A percentile compares a stretch with the other conserved stretches of the same genome.
Evolutionary conservation across 2,113 vertebrate species (phyloP).

Genomic region (Callaeas wilsoni): DNA sequence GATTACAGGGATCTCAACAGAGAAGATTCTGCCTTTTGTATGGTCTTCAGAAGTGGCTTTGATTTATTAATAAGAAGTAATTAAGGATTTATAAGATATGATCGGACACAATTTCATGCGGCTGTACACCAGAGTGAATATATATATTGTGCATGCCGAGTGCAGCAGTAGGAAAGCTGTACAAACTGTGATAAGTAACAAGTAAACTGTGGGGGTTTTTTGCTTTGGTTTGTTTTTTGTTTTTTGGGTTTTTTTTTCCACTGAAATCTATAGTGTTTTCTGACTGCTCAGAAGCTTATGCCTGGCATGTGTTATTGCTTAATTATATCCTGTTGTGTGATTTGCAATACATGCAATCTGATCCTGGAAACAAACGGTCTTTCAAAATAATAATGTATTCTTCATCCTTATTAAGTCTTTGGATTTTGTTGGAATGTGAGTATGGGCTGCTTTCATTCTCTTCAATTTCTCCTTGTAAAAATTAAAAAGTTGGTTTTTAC

Average conservation of each 20-base stretch:
- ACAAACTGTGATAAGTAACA: constrained; percentile 26
- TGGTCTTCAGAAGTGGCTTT: not conserved
- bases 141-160: not conserved
- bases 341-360: not conserved
- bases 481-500: not conserved
- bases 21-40: not conserved
- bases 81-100: not conserved
- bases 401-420: not conserved
- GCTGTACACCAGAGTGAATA: not conserved
- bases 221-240: not conserved
- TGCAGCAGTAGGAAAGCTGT: not conserved
- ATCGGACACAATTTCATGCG: not conserved
- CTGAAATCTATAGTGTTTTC: not conserved
- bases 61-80: not conserved
- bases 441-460: not conserved
- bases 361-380: not conserved
- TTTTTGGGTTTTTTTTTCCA: not conserved
- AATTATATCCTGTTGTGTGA: constrained; percentile 37
- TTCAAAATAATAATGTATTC: constrained; percentile 22
- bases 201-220: not conserved
- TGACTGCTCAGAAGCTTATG: not conserved
- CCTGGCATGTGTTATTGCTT: constrained; percentile 21
- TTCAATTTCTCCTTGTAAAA: not conserved
- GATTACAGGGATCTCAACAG: not conserved
- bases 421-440: not conserved